Evolutionary conservation across 2,113 vertebrate species (phyloP).

Genomic region (Prinia subflava): DNA sequence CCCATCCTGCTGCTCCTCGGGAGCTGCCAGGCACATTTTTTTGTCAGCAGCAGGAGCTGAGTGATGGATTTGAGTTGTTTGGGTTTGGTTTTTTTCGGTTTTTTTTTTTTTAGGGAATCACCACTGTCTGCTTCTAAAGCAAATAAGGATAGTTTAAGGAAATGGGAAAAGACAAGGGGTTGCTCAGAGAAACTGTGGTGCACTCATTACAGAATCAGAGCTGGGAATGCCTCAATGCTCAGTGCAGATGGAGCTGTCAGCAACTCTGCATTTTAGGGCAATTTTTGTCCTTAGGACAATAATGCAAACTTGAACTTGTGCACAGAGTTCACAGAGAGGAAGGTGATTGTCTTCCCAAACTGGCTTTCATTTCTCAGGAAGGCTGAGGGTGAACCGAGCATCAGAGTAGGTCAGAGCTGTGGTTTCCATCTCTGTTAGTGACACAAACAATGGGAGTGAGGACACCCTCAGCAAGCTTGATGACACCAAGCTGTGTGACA

Average conservation of each 20-base stretch:
- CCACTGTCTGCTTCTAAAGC: not conserved
- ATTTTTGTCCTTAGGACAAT: not conserved
- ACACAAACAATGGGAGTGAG: not conserved
- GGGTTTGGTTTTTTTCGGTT: too few species aligned
- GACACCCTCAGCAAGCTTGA: not conserved
- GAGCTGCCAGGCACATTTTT: not conserved
- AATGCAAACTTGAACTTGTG: not conserved
- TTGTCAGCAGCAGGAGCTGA: not conserved
- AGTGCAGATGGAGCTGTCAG: not conserved
- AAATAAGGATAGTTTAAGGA: not conserved
- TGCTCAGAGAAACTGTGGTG: not conserved
- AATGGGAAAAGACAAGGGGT: not conserved
- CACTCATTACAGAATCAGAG: not conserved
- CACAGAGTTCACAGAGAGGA: not conserved
- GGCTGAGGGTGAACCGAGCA: not conserved
- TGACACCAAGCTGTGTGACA: not conserved
- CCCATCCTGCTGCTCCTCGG: not conserved
- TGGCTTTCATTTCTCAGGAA: not conserved
- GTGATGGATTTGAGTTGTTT: not conserved
- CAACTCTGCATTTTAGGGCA: not conserved
- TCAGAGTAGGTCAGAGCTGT: not conserved
- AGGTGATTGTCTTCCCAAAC: not conserved
- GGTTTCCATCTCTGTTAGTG: not conserved
- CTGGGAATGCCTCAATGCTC: not conserved
- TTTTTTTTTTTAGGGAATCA: not conserved